Evolutionary conservation across 2,888 invertebrate genomes (phyloP), one percentile per base, ranked within the genome.

Genomic region (Aspidapion aeneum): DNA sequence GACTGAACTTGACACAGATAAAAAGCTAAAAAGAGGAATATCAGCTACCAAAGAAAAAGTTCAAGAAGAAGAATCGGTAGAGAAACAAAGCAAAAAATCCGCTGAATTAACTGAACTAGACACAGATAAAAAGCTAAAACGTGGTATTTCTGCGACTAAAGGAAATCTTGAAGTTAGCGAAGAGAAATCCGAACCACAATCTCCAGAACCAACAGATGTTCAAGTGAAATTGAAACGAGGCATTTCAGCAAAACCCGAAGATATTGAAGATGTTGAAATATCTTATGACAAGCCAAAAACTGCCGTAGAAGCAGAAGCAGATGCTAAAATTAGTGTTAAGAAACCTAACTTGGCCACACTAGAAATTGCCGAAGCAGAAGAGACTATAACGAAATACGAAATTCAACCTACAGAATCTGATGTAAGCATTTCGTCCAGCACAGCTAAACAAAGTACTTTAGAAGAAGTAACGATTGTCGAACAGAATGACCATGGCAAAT

Each of bases 391-490:
- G 1, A 68, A 66, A 57, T 66, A 68, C 52, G 68, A 66, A 55
- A 61, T 66, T 9, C 35, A 60, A 61, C 64, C 64, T 69, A 79
- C 82, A 52, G 81, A 82, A 70, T 64, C 71, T 2, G 75, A 80
- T 50, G 78, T 81, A 76, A 61, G 65, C 1, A 80, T 82, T n/a
- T 51, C 62, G 7, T 54, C 58, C 20, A 65, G 49, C 71, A 71
- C 79, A 77, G 64, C 68, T n/a, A 72, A 65, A 62, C 69, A 67
- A 67, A 75, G 73, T 20, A 67, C 70, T 9, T 67, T 71, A 56
- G 72, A 75, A 65, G 70, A 74, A 66, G 68, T 69, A 7, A 67
- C 69, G 49, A 50, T 66, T 22, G 64, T 71, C 17, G 71, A 74
- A 57, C 62, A 64, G 22, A 65, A 71, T 21, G 63, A 68, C 17